Conservation (phyloP, 2,888 invertebrate species). For the Eristalis arbustorum region DNA sequence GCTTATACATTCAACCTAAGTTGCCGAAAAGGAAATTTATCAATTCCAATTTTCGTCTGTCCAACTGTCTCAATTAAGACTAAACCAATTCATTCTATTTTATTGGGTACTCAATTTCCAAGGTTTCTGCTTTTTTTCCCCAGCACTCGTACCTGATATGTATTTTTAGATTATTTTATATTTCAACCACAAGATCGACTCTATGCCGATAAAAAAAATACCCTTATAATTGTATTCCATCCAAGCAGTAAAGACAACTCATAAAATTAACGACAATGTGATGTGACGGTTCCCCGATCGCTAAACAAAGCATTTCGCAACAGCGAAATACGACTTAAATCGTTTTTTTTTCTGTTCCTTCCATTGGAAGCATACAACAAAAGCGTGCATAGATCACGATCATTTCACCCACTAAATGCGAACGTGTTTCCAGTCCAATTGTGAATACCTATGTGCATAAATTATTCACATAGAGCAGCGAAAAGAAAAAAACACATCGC, state of each 20-base stretch:
- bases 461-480: not conserved
- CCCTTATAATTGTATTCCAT: not conserved
- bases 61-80: no score
- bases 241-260: not conserved
- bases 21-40: no score
- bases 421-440: constrained; percentile 46
- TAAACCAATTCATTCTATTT: no score
- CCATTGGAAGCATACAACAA: constrained; percentile 8
- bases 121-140: no score
- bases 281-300: not conserved
- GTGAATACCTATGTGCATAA: constrained; percentile 17
- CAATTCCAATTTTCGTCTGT: no score
- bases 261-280: constrained; percentile 1
- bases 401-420: constrained; percentile 60
- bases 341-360: not conserved
- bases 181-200: not conserved
- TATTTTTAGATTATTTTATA: not conserved
- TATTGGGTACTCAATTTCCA: no score
- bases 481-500: constrained; percentile 4
- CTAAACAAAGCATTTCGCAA: constrained; percentile 10
- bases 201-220: not conserved
- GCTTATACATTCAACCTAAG: no score
- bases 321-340: not conserved
- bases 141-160: not conserved
- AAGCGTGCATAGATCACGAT: constrained; percentile 65